phyloP scores from a whole-genome alignment of 2,888 invertebrate genomes.

The Acrobasis suavella region DNA sequence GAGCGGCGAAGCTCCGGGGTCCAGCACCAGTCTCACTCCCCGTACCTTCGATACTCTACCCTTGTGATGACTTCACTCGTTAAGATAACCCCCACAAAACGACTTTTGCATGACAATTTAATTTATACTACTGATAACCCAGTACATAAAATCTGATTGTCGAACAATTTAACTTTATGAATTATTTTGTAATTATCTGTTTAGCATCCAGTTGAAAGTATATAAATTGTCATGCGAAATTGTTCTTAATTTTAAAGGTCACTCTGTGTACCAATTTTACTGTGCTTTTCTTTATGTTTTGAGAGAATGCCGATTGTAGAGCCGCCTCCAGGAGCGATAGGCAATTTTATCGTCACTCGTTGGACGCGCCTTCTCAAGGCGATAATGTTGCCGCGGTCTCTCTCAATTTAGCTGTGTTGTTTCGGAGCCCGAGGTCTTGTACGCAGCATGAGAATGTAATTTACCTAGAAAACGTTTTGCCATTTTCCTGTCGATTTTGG shows the following conservation, averaged over 20 bases:
- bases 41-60: slow-evolving; percentile 72
- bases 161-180: slow-evolving; percentile 27
- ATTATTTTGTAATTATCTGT: slow-evolving; percentile 35
- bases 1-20: slow-evolving; percentile 84
- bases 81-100: slow-evolving; percentile 49
- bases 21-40: slow-evolving; percentile 74
- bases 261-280: slow-evolving; percentile 15
- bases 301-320: slow-evolving; percentile 53
- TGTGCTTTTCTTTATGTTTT: slow-evolving; percentile 63
- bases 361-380: no score
- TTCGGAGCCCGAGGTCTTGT: no score
- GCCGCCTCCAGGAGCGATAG: slow-evolving; percentile 29
- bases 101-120: slow-evolving; percentile 65
- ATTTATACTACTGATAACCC: slow-evolving; percentile 40
- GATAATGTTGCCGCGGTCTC: no score
- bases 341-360: no score
- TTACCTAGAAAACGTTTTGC: no score
- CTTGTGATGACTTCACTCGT: slow-evolving; percentile 70
- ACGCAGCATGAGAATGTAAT: no score
- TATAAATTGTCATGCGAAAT: slow-evolving; percentile 26
- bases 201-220: slow-evolving; percentile 25
- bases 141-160: slow-evolving; percentile 34
- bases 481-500: no score
- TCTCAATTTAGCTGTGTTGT: no score
- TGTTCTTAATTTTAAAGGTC: slow-evolving; percentile 21